Evolutionary conservation across 2,888 invertebrate genomes (phyloP).

Genomic region (Diadegma fenestrale): DNA sequence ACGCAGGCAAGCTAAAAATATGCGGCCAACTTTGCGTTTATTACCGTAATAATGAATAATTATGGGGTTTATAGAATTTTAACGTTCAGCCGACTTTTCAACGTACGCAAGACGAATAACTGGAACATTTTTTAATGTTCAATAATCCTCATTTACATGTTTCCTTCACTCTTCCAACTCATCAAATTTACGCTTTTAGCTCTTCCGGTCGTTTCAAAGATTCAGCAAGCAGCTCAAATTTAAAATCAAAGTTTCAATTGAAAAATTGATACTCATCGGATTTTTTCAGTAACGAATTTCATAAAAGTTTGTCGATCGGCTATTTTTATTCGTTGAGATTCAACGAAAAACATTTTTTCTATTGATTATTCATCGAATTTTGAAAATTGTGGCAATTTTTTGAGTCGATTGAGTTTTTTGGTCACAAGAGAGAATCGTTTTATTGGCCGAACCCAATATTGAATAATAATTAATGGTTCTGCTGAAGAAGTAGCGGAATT

Average conservation of each 20-base stretch:
- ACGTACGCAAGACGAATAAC: slow-evolving; percentile 17
- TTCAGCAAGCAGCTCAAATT: slow-evolving; percentile 12
- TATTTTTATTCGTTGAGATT: too few species aligned
- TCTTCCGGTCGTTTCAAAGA: not conserved
- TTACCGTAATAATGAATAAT: slow-evolving; percentile 48
- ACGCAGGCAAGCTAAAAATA: slow-evolving; percentile 32
- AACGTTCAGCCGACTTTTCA: slow-evolving; percentile 9
- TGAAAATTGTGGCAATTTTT: too few species aligned
- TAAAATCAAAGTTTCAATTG: not conserved
- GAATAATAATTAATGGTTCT: too few species aligned
- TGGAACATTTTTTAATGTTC: slow-evolving; percentile 24
- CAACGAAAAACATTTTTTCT: too few species aligned
- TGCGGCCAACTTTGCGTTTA: slow-evolving; percentile 26
- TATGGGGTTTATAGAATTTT: slow-evolving; percentile 33
- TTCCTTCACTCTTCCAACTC: not conserved
- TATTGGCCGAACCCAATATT: too few species aligned
- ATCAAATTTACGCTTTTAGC: not conserved
- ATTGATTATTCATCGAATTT: too few species aligned
- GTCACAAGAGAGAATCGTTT: too few species aligned
- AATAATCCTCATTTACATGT: not conserved
- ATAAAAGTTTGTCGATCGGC: too few species aligned
- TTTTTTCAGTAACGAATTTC: too few species aligned
- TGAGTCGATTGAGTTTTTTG: too few species aligned
- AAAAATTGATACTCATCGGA: not conserved
- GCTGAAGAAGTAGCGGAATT: too few species aligned